These are phyloP conservation scores for Salvelinus sp. DNA, from an alignment of 2,113 vertebrate genomes.

Conservation along the genomic window DNA sequence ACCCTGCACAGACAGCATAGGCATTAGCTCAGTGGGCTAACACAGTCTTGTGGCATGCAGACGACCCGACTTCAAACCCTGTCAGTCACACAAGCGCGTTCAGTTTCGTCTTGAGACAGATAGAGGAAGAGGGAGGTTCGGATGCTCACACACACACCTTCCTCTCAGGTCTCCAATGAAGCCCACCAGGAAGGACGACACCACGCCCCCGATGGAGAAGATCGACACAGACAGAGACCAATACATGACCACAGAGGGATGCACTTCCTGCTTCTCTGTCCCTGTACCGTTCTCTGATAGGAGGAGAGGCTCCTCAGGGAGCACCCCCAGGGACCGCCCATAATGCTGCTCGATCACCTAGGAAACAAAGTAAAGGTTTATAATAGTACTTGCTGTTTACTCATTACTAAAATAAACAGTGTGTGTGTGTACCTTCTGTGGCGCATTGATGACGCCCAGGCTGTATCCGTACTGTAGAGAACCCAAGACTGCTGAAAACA, in stretches of 20 bases:
- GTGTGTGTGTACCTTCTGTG: constrained; percentile 80
- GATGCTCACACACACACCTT: constrained; percentile 72
- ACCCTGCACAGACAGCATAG: constrained; percentile 71
- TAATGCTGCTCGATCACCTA: constrained; percentile 89
- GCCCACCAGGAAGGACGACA: constrained; percentile 93
- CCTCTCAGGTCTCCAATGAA: constrained; percentile 85
- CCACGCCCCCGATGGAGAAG: constrained; percentile 89
- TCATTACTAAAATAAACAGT: background rate
- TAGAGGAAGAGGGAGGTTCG: background rate
- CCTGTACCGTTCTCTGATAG: constrained; percentile 50
- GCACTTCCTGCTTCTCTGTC: constrained; percentile 2
- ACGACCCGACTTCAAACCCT: background rate
- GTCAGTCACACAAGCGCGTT: background rate
- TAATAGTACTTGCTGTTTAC: too few species aligned
- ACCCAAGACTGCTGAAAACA: constrained; percentile 83
- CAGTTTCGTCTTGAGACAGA: background rate
- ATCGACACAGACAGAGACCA: constrained; percentile 92
- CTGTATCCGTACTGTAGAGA: constrained; percentile 95
- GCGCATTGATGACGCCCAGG: constrained; percentile 93
- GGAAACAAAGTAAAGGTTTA: background rate
- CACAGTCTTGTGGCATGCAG: background rate
- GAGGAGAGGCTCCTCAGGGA: constrained; percentile 16
- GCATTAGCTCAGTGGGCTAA: constrained; percentile 25
- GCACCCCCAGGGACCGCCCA: constrained; percentile 68
- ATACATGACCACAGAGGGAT: constrained; percentile 77